Evolutionary conservation across 92 coral and sea anemone species (phyloP), one percentile per base, ranked within the genome.

Genomic region (Parazoanthus swiftii): DNA sequence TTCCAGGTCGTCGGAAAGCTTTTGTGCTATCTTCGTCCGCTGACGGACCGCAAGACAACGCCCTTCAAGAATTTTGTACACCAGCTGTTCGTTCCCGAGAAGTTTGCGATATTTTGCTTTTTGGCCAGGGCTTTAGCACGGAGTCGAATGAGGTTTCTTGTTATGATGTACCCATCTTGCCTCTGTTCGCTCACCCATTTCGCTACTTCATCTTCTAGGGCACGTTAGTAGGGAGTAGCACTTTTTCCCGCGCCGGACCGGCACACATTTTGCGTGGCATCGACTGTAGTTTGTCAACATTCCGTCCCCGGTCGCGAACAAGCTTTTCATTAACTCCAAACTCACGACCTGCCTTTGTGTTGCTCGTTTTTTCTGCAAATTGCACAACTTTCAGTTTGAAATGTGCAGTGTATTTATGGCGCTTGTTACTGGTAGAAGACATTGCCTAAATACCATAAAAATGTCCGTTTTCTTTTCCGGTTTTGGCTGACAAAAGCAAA

Each of bases 1-100:
- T 29, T 29, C 33, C 33, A 29, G 33, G 33, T 29, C 33, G 33
- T 29, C 33, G 33, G 33, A 29, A 29, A 83, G 89, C 63, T 88
- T 91, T 79, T 91, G 86, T 7, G 93, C 82, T 8, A 81, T 90
- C 79, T 88, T 91, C 9, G 88, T 87, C 39, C 82, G 84, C 86
- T 90, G 89, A 73, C 67, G 89, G 58, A 89, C 77, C 21, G 74
- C 92, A 50, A 90, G 81, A 42, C 72, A 74, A 76, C 75, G 74
- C 81, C 38, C 46, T 66, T 78, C 83, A 91, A 15, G 85, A 87
- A 87, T 68, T 88, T 66, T 54, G 76, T 73, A 46, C 86, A 74
- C 90, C 88, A 87, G 46, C 89, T 67, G 46, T 51, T 82, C n/a
- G 86, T 56, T 33, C 87, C 86, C 11, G 85, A 56, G 86, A 88